Evolutionary conservation across 2,888 invertebrate species (phyloP).

Genomic region (Blera fallax): DNA sequence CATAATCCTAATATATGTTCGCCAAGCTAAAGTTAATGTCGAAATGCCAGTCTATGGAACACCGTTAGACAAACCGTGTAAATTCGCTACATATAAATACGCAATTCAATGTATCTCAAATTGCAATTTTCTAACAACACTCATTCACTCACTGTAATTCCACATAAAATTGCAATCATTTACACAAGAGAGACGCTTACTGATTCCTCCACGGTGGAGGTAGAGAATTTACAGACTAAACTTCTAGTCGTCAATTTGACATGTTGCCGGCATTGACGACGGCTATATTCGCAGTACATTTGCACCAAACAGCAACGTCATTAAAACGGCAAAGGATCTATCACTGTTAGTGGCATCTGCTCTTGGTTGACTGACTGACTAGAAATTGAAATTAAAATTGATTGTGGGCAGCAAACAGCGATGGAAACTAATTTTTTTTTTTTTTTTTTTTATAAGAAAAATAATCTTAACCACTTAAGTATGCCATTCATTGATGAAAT

Average conservation of each 20-base stretch:
- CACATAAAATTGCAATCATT: slow-evolving; percentile 62
- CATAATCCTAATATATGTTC: background rate
- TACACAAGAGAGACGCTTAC: slow-evolving; percentile 31
- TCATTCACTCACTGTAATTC: slow-evolving; percentile 51
- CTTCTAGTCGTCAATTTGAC: slow-evolving; percentile 53
- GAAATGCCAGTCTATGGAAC: background rate
- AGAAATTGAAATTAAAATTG: slow-evolving; percentile 54
- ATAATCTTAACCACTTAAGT: background rate
- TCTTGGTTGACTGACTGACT: slow-evolving; percentile 16
- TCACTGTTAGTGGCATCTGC: slow-evolving; percentile 12
- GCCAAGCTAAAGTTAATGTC: slow-evolving; percentile 11
- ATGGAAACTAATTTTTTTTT: background rate
- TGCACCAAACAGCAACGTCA: background rate
- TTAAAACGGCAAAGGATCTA: slow-evolving; percentile 25
- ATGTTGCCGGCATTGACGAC: slow-evolving; percentile 19
- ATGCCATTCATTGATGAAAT: slow-evolving; percentile 4
- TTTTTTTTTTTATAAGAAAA: too few relatives aligned
- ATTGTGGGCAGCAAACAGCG: slow-evolving; percentile 44
- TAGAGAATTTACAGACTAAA: slow-evolving; percentile 18
- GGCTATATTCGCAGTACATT: background rate
- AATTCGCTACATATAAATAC: background rate
- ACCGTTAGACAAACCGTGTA: slow-evolving; percentile 40
- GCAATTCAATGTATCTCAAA: slow-evolving; percentile 20
- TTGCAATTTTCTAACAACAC: slow-evolving; percentile 49
- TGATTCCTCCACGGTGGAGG: background rate